Conservation (phyloP, 2,888 invertebrate species). For the Diogma glabrata region DNA sequence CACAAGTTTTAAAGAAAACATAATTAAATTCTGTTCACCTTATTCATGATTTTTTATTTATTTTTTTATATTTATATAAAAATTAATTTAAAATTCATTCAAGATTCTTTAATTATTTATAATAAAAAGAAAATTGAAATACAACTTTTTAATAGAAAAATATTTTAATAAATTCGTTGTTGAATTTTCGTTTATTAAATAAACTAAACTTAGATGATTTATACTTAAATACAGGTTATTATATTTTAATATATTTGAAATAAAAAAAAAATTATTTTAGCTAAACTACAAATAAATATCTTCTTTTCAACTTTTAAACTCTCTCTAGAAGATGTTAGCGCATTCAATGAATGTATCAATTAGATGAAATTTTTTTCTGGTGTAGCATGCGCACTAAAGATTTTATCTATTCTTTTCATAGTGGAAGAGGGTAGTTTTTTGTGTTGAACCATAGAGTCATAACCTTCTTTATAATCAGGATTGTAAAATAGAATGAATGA, state of each 20-base stretch:
- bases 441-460: no score
- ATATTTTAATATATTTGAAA: no score
- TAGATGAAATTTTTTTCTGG: conserved; percentile 4
- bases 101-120: not conserved
- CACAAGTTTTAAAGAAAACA: not conserved
- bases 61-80: conserved; percentile 2
- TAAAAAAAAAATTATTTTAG: no score
- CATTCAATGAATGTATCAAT: conserved; percentile 9
- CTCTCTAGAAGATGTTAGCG: conserved; percentile 9
- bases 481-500: no score
- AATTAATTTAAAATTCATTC: not conserved
- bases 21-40: not conserved
- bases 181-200: conserved; percentile 5
- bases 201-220: no score
- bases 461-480: no score
- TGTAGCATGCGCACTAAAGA: conserved; percentile 8
- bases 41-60: conserved; percentile 7
- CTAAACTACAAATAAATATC: no score
- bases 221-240: no score
- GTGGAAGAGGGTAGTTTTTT: not conserved
- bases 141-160: not conserved
- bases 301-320: no score
- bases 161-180: conserved; percentile 8
- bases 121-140: not conserved
- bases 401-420: conserved; percentile 2